Percentiles rank a stretch among this genome's conserved stretches.
Evolutionary conservation across 2,888 invertebrate genomes (phyloP).

Genomic region (Pristionchus fissidentatus): DNA sequence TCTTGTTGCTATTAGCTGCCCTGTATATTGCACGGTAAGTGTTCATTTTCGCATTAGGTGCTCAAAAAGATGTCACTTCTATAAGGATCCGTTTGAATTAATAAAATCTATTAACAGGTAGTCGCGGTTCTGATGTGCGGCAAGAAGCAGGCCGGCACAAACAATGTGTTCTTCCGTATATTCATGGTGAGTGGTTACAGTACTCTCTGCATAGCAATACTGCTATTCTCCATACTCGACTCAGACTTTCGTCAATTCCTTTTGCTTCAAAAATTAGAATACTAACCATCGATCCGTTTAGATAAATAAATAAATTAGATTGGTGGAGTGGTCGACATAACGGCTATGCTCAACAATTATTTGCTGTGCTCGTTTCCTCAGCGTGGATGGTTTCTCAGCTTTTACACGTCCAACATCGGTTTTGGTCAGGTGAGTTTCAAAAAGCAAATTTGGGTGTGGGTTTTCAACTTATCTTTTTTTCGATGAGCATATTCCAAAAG

Average conservation of each 20-base stretch:
- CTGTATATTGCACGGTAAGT: not conserved
- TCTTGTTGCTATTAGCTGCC: not conserved
- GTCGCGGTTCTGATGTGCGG: not conserved
- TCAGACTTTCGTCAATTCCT: too few relatives aligned
- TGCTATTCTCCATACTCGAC: too few relatives aligned
- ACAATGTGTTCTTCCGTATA: conserved; percentile 28
- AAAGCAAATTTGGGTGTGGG: too few relatives aligned
- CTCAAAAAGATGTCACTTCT: too few relatives aligned
- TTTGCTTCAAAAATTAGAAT: too few relatives aligned
- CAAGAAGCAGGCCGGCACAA: not conserved
- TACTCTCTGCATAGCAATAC: not conserved
- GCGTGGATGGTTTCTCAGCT: not conserved
- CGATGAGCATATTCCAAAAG: too few relatives aligned
- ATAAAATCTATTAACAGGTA: too few relatives aligned
- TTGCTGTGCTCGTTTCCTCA: not conserved
- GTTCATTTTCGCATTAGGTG: too few relatives aligned
- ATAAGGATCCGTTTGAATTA: too few relatives aligned
- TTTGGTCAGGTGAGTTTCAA: conserved; percentile 40
- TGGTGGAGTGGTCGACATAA: conserved; percentile 40
- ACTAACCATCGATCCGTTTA: too few relatives aligned
- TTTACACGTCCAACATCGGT: not conserved
- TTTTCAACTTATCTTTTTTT: too few relatives aligned
- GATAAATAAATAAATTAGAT: conserved; percentile 13
- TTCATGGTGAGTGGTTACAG: not conserved
- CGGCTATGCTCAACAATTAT: conserved; percentile 30